Base-by-base conservation (phyloP, 2,888 invertebrate genomes). In the Sarcophaga carnaria region DNA sequence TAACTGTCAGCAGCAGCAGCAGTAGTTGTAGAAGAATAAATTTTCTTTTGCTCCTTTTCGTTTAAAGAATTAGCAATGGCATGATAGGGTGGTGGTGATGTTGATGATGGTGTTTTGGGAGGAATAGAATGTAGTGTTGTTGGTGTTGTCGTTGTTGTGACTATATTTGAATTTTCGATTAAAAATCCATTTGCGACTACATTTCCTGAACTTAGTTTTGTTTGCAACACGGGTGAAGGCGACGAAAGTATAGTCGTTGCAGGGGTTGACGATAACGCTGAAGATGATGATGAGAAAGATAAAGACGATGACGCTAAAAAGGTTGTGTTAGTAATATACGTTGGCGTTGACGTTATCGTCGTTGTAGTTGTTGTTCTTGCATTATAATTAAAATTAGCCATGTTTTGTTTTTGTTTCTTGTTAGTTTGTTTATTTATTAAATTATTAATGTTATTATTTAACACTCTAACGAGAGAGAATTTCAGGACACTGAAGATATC, bases 141-240 rank as follows among this genome's bases (percentile, higher is more conserved):
- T 64, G 71, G 60, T 60, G 77, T 49, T 78, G 72, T 22, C 22
- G 22, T 49, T 49, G 66, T 27, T 27, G 77, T n/a, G 37, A 10
- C 37, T 37, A 37, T 10, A 71, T 84, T 87, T n/a, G 59, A 66
- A 75, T 66, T 64, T 47, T 87, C 84, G 63, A 84, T 84, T 75
- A 87, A 76, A 82, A 87, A 87, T 71, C 79, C 81, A 84, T 87
- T 87, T 59, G 84, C 78, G 60, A 79, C 69, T 67, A 76, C 60
- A 76, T 78, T 81, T 62, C 60, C 64, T 25, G 64, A 20, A 87
- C 47, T 85, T 72, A 72, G 79, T 62, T 76, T 80, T 49, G 64
- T 4, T 54, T 54, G 54, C 64, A 54, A 70, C 45, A 69, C 12
- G 20, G 12, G 60, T 76, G 83, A 74, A 77, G 67, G 63, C 45